Conservation (phyloP, 2,888 invertebrate genomes). For the Tipula unca region DNA sequence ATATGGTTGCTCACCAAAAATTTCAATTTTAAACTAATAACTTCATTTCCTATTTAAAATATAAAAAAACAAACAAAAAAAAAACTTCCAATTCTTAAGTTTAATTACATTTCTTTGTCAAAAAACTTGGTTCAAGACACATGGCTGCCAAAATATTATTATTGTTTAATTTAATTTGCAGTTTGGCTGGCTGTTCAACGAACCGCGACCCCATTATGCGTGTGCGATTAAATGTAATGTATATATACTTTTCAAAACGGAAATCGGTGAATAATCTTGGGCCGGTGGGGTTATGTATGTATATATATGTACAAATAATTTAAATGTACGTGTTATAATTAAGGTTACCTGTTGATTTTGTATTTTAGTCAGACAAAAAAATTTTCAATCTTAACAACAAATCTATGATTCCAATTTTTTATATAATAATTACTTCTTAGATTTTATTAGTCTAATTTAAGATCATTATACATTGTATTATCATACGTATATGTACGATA, state of each 20-base stretch:
- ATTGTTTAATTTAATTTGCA: background rate
- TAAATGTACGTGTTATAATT: background rate
- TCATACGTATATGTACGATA: background rate
- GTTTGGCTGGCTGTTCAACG: background rate
- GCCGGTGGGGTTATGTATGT: background rate
- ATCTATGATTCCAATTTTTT: background rate
- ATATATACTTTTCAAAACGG: background rate
- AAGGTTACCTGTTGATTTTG: background rate
- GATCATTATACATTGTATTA: background rate
- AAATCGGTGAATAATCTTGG: background rate
- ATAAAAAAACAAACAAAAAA: background rate
- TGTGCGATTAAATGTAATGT: background rate
- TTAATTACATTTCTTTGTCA: background rate
- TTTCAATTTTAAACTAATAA: no score
- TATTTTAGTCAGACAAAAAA: background rate
- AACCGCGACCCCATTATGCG: background rate
- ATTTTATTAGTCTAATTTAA: background rate
- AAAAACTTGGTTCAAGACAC: background rate
- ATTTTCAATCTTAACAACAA: background rate
- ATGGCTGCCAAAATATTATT: background rate
- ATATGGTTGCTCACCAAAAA: no score
- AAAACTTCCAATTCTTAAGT: background rate
- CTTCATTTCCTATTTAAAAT: no score
- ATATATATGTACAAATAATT: no score
- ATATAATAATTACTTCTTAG: background rate